A percentile compares a stretch with the other conserved stretches of the same genome.
phyloP scores from a whole-genome alignment of 2,888 invertebrate genomes.

The Synanthedon myopaeformis region DNA sequence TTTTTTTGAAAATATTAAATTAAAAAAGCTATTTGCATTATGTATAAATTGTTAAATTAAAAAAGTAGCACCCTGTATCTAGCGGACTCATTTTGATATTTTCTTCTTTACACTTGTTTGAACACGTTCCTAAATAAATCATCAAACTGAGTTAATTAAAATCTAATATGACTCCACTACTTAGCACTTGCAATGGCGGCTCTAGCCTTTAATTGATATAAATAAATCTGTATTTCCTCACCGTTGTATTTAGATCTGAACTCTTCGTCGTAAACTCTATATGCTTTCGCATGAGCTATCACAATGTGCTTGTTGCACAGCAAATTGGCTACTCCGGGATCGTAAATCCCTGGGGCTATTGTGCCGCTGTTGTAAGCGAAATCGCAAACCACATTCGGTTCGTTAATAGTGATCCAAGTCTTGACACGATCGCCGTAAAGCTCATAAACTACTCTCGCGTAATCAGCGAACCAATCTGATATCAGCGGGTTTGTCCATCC shows the following conservation, averaged over 20 bases:
- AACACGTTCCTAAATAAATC: too few relatives aligned
- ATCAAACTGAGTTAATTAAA: too few relatives aligned
- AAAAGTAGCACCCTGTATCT: too few relatives aligned
- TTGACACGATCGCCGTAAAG: conserved; percentile 73
- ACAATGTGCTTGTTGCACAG: conserved; percentile 74
- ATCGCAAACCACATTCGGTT: conserved; percentile 64
- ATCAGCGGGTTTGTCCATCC: conserved; percentile 76
- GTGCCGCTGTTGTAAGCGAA: conserved; percentile 40
- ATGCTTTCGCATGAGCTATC: conserved; percentile 75
- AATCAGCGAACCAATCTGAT: conserved; percentile 73
- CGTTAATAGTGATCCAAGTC: conserved; percentile 80
- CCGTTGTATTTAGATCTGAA: conserved; percentile 64
- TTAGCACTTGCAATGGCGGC: too few relatives aligned
- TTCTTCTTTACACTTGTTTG: too few relatives aligned
- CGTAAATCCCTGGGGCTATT: conserved; percentile 32
- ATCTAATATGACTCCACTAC: too few relatives aligned
- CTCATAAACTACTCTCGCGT: conserved; percentile 65
- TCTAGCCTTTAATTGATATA: too few relatives aligned
- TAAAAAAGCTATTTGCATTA: too few relatives aligned
- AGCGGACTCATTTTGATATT: too few relatives aligned
- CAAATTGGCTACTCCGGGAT: conserved; percentile 63
- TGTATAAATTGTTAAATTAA: too few relatives aligned
- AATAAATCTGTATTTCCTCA: conserved; percentile 9
- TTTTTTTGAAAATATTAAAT: too few relatives aligned
- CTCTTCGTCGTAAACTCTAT: conserved; percentile 68